Base-by-base conservation (phyloP, 2,888 invertebrate genomes). In the Smittia sp. region DNA sequence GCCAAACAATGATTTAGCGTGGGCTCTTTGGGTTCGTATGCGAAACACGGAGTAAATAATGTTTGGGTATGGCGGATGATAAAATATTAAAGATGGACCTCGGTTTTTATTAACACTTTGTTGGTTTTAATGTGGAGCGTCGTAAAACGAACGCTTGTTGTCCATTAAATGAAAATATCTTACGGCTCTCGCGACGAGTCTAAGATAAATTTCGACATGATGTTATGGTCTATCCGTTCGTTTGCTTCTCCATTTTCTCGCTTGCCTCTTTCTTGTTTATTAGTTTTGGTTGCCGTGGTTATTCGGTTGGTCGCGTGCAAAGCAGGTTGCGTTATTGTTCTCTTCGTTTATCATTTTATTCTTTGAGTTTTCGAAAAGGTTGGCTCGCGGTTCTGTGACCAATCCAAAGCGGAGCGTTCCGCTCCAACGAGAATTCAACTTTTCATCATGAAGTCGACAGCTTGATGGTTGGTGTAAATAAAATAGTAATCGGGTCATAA, bases 141-240 rank as follows among this genome's bases (percentile, higher is more conserved):
- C 58, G 9, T 58, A 58, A 58, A 58, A 18, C 58, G 46, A 58
- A 18, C 20, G 18, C 58, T 20, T 58, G 1, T 1, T 20, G 15
- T 58, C 58, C 58, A 58, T 58, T 20, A 58, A 58, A 20, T 58
- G 58, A 58, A 58, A n/a, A 58, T 58, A 9, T 58, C 18, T 20
- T 58, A 7, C 18, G n/a, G 52, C 52, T 18, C 18, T 20, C 20
- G 18, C 46, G 46, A 46, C 46, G 46, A 46, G n/a, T 3, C 46
- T 46, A n/a, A 32, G 32, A 32, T 15, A 46, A 46, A 46, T 11
- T 46, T 46, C n/a, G 46, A 46, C 46, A 46, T 15, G 46, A 46
- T 46, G 46, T n/a, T 46, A 46, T 3, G 15, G 15, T 2, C n/a
- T 46, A 46, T 13, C 11, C 11, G 46, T 46, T 18, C 18, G 7